These are phyloP conservation scores for Gymnobelideus leadbeateri DNA, from an alignment of 2,113 vertebrate genomes.

Conservation along the genomic window DNA sequence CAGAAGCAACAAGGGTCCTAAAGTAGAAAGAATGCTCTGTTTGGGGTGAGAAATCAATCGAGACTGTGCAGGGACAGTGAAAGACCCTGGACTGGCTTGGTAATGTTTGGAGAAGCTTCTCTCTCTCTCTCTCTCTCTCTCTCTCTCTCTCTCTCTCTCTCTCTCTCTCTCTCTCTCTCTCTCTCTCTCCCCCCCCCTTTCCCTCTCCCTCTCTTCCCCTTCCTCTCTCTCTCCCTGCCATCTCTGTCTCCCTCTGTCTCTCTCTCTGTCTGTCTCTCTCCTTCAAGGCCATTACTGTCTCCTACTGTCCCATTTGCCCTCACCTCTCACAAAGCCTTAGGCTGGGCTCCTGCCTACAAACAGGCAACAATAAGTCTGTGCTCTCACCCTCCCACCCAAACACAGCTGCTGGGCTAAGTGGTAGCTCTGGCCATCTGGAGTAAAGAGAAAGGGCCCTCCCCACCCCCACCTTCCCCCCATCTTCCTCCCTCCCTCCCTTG, in stretches of 20 bases:
- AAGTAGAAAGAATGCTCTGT: neutral
- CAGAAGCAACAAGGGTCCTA: neutral
- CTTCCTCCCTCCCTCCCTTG: neutral
- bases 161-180: too few species aligned
- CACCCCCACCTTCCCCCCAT: neutral
- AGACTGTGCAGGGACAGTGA: neutral
- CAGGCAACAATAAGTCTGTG: neutral
- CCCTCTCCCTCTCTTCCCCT: neutral
- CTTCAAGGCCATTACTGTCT: too few species aligned
- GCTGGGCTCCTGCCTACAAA: neutral
- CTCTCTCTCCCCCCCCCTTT: neutral
- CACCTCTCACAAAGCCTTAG: neutral
- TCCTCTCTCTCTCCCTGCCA: too few species aligned
- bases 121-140: neutral
- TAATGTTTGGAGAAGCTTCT: neutral
- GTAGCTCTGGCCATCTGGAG: conserved; percentile 6
- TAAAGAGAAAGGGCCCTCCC: neutral
- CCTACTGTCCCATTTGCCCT: neutral
- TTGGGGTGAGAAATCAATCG: neutral
- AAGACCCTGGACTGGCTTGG: neutral
- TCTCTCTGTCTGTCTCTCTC: neutral
- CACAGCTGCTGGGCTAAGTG: neutral
- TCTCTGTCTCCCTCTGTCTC: too few species aligned
- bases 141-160: too few species aligned
- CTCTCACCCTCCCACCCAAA: conserved; percentile 8